phyloP scores from a whole-genome alignment of 2,113 vertebrate species.

The Propithecus coquereli region DNA sequence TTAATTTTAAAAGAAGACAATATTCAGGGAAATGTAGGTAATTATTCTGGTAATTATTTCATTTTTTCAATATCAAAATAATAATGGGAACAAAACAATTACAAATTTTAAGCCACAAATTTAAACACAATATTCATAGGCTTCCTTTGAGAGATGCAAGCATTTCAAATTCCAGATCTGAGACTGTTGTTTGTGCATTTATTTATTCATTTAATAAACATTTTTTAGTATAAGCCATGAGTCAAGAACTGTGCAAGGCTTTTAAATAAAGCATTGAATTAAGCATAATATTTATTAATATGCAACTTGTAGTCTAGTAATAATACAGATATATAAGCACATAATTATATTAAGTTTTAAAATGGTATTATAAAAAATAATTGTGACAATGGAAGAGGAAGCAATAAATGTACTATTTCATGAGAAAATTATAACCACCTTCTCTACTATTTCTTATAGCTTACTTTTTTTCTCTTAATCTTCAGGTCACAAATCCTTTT shows the following conservation, averaged over 20 bases:
- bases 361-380: neutral
- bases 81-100: neutral
- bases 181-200: neutral
- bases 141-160: conserved; percentile 18
- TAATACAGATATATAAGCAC: conserved; percentile 27
- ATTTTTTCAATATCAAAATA: conserved; percentile 1
- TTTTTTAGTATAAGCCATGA: conserved; percentile 40
- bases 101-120: neutral
- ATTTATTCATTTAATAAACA: conserved; percentile 24
- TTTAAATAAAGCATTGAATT: conserved; percentile 7
- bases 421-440: neutral
- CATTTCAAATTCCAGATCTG: conserved; percentile 5
- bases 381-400: neutral
- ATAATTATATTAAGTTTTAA: conserved; percentile 47
- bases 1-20: neutral
- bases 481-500: neutral
- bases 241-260: neutral
- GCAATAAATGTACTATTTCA: neutral
- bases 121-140: neutral
- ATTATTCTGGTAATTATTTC: conserved; percentile 12
- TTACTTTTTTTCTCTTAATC: neutral
- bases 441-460: neutral
- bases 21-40: neutral
- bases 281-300: neutral
- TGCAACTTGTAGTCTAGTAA: neutral